These are phyloP conservation scores for Pimephales promelas DNA, from an alignment of 2,113 vertebrate species.

Conservation along the genomic window DNA sequence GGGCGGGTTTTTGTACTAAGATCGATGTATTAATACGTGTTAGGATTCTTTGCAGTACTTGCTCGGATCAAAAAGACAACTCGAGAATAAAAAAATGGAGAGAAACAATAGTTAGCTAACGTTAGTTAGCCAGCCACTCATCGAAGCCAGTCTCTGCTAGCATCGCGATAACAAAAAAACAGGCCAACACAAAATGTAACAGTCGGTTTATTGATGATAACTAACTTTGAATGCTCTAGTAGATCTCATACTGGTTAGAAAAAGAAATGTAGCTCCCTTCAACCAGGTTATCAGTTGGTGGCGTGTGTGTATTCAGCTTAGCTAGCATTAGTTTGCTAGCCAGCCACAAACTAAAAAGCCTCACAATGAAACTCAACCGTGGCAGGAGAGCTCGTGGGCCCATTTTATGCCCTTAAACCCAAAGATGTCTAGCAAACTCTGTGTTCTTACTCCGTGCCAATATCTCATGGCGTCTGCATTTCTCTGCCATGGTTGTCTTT, in stretches of 20 bases:
- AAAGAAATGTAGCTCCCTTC: conserved; percentile 73
- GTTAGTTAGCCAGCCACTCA: conserved; percentile 28
- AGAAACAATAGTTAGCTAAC: conserved; percentile 30
- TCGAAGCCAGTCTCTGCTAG: conserved; percentile 22
- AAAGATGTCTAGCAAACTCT: conserved; percentile 79
- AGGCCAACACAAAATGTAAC: conserved; percentile 70
- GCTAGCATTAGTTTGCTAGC: conserved; percentile 74
- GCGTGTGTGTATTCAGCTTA: conserved; percentile 63
- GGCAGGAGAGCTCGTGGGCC: conserved; percentile 68
- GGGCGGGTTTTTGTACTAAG: conserved; percentile 16
- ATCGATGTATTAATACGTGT: neutral
- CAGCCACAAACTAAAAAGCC: conserved; percentile 71
- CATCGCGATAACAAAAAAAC: conserved; percentile 49
- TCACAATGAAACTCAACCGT: conserved; percentile 71
- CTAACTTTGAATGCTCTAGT: conserved; percentile 55
- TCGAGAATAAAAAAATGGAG: conserved; percentile 24
- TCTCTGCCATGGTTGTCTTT: conserved; percentile 76
- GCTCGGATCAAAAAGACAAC: neutral
- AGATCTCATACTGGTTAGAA: conserved; percentile 56
- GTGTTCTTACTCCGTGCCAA: conserved; percentile 83
- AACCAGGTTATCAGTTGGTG: conserved; percentile 75
- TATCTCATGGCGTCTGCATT: conserved; percentile 81
- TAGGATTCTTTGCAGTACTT: conserved; percentile 11
- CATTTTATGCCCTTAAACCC: conserved; percentile 71
- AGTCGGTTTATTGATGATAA: conserved; percentile 64